phyloP scores from a whole-genome alignment of 2,113 vertebrate species.

The Phyllopteryx taeniolatus region DNA sequence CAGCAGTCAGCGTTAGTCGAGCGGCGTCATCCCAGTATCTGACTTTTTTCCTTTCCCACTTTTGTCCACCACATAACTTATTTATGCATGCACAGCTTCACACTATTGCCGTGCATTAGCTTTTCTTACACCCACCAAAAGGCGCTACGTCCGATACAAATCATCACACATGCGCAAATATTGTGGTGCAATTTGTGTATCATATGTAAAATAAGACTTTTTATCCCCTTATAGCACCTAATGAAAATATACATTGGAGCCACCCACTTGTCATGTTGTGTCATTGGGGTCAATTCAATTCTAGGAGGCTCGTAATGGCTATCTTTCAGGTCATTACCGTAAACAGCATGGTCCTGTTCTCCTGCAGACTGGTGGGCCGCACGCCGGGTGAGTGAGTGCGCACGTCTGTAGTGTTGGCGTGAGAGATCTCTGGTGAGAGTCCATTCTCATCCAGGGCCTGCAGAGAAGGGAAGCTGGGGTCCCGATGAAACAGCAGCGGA shows the following conservation, averaged over 20 bases:
- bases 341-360: slow-evolving; percentile 97
- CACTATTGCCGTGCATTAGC: background rate
- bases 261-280: background rate
- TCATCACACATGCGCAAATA: background rate
- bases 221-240: too few relatives aligned
- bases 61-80: background rate
- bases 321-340: slow-evolving; percentile 73
- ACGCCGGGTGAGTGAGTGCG: slow-evolving; percentile 73
- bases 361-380: slow-evolving; percentile 89
- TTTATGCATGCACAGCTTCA: background rate
- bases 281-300: too few relatives aligned
- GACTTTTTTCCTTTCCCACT: background rate
- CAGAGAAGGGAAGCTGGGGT: slow-evolving; percentile 79
- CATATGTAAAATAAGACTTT: too few relatives aligned
- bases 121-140: background rate
- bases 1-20: slow-evolving; percentile 36
- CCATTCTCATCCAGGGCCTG: slow-evolving; percentile 86
- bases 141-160: background rate
- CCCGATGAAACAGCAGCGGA: slow-evolving; percentile 78
- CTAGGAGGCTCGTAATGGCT: background rate
- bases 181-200: background rate
- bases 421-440: slow-evolving; percentile 78
- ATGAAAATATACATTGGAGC: too few relatives aligned
- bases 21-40: slow-evolving; percentile 28
- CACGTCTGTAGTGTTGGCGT: slow-evolving; percentile 58